These are phyloP conservation scores for Australoheros facetus DNA, from an alignment of 2,797 vertebrate species.

Conservation along the genomic window DNA sequence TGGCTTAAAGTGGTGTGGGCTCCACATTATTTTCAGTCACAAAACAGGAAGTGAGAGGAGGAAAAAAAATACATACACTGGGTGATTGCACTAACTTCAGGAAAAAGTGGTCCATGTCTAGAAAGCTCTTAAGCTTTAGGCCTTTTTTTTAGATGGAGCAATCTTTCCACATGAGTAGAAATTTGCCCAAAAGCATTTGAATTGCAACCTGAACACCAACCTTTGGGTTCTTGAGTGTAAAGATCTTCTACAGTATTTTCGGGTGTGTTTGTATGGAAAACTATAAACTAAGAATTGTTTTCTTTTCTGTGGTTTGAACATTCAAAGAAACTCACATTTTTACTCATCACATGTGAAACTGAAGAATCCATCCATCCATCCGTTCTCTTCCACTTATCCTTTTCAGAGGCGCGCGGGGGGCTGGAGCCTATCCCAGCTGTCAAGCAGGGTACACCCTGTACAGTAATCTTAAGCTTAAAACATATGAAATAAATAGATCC, in stretches of 20 bases:
- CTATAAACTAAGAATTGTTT: neutral
- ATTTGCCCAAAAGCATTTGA: constrained; percentile 1
- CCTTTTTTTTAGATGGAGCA: constrained; percentile 11
- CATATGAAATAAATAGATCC: neutral
- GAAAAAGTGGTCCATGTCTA: neutral
- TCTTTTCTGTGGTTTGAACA: neutral
- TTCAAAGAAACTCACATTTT: neutral
- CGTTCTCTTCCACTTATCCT: too few relatives aligned
- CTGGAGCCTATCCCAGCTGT: too few relatives aligned
- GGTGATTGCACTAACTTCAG: constrained; percentile 39
- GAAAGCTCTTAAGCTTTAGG: constrained; percentile 1
- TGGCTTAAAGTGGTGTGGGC: constrained; percentile 72
- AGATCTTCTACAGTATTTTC: constrained; percentile 16
- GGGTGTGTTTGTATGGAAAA: neutral
- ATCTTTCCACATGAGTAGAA: constrained; percentile 24
- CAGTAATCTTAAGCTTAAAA: neutral
- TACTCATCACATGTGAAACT: neutral
- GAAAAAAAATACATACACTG: constrained; percentile 28
- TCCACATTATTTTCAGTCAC: constrained; percentile 62
- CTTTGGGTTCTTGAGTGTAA: constrained; percentile 13
- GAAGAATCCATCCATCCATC: neutral
- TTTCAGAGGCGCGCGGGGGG: too few relatives aligned
- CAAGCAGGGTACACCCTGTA: too few relatives aligned
- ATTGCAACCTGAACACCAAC: constrained; percentile 19
- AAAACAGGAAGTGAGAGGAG: constrained; percentile 70